Conservation (phyloP, 2,113 vertebrate genomes). For the Sula dactylatra region DNA sequence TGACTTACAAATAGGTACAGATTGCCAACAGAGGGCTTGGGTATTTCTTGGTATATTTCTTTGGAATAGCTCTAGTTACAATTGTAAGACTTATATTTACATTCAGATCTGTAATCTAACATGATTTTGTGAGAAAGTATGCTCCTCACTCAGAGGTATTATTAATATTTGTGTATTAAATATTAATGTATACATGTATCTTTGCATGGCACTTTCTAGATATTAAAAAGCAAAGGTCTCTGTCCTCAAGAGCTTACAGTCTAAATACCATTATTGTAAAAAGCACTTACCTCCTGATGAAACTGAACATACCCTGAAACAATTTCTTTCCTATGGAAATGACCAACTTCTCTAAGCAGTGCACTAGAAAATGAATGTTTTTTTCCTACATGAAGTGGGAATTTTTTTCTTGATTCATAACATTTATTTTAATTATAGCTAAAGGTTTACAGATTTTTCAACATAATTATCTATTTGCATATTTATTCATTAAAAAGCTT, state of each 20-base stretch:
- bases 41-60: neutral
- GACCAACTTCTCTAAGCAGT: neutral
- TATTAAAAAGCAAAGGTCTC: slow-evolving; percentile 61
- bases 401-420: neutral
- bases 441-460: neutral
- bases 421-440: neutral
- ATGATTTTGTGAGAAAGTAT: neutral
- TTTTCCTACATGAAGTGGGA: neutral
- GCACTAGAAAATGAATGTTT: neutral
- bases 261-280: slow-evolving; percentile 49
- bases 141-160: neutral
- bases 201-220: slow-evolving; percentile 49
- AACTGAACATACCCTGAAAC: neutral
- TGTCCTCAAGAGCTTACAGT: slow-evolving; percentile 50
- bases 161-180: slow-evolving; percentile 54
- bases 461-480: neutral
- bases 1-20: neutral
- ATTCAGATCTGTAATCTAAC: neutral
- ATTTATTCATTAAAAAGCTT: neutral
- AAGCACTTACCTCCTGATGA: neutral
- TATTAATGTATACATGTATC: slow-evolving; percentile 37
- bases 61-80: neutral
- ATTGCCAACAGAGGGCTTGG: accelerated
- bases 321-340: neutral
- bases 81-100: neutral